Evolutionary conservation across 2,888 invertebrate genomes (phyloP), one percentile per base, ranked within the genome.

Genomic region (Pelosia muscerda): DNA sequence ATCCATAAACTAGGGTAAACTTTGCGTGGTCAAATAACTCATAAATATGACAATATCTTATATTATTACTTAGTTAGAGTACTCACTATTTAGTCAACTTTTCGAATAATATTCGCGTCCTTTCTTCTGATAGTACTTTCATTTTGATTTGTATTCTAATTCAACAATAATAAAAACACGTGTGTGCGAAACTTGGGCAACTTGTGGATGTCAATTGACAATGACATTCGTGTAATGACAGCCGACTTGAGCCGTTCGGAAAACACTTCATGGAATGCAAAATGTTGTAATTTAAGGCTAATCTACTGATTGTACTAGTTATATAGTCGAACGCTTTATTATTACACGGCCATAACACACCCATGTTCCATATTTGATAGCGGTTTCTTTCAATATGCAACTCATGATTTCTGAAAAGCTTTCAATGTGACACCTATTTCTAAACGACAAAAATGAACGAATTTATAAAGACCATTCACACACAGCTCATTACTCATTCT

Each of bases 21-120:
- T 38, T 25, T 5, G 25, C 13, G 25, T 15, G 11, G 13, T 26
- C 6, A 5, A 22, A 26, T 19, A 49, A 10, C 5, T n/a, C 26
- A 28, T 10, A 25, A 10, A 61, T 11, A 2, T 42, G 49, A 5
- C 11, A 61, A 53, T 2, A 53, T 62, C n/a, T 53, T 53, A 22
- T 28, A 53, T 22, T 25, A 11, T 22, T 2, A 23, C 25, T 22
- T 5, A 22, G 23, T 23, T 25, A 61, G 10, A 42, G 26, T 72
- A 91, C 98, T 96, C 95, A 99, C 99, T 98, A 99, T 96, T 99
- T 98, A 0, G 98, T 96, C 72, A 99, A 90, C 92, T 99, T 99
- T 88, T 98, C 98, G 81, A 99, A 98, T 63, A 99, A 95, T 71
- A 97, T 95, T 88, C 97, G 97, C 0, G 98, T 98, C 87, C 97